Evolutionary conservation across 2,888 invertebrate species (phyloP), one percentile per base, ranked within the genome.

Genomic region (Drosophila diplacantha): DNA sequence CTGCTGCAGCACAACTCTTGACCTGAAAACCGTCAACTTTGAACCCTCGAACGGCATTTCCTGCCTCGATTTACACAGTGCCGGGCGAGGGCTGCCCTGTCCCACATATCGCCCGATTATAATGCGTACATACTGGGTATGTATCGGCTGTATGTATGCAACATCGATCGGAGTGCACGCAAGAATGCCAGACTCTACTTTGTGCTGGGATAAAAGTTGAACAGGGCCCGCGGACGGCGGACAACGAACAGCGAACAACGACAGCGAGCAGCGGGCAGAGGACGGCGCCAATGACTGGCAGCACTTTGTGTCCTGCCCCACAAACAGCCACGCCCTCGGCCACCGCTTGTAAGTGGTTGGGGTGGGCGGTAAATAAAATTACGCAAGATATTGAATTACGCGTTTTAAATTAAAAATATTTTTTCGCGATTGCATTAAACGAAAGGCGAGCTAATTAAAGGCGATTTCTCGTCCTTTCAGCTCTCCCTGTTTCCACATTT

Each of bases 361-460:
- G 38, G 35, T 31, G 61, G 61, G 50, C 61, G 61, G 61, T 31
- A 81, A 81, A 81, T 81, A 78, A 78, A 83, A 83, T 81, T 83
- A 83, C 78, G 68, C 67, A 49, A 63, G 65, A 83, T 83, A 81
- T 81, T 81, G 74, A 81, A 81, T 81, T 81, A 83, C 83, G 81
- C 78, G 74, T 71, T 81, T 81, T 71, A 80, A 80, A 80, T 77
- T 77, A 74, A 81, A 81, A 79, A 81, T 70, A 77, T 80, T 75
- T 80, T 73, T 78, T 81, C 68, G 73, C 82, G 69, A 79, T 81
- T 81, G 74, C 73, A 79, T 79, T 79, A 80, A 79, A 73, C 80
- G 78, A 70, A 70, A 75, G 64, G 79, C 68, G 66, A 71, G 75
- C 81, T 81, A 78, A 66, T 66, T 67, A 67, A 66, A 67, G 64